phyloP scores from a whole-genome alignment of 2,797 vertebrate species.

The Pangasius djambal region DNA sequence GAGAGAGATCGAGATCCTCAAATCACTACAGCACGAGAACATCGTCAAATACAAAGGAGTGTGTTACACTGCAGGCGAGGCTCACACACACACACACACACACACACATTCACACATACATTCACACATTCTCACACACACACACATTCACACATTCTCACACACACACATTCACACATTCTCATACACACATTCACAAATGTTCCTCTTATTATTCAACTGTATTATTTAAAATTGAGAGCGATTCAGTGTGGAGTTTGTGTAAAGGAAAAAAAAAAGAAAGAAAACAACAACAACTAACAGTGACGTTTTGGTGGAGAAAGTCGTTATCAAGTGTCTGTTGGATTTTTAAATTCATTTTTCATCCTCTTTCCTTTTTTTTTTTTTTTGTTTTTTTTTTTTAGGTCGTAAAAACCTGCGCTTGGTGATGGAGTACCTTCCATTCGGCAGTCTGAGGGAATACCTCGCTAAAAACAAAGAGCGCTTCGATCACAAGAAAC shows the following conservation, averaged over 20 bases:
- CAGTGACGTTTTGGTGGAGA: too few relatives aligned
- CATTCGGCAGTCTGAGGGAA: conserved; percentile 94
- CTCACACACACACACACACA: neutral
- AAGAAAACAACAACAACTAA: neutral
- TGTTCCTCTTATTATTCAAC: too few relatives aligned
- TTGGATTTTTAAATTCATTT: neutral
- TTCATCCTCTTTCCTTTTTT: neutral
- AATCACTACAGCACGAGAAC: conserved; percentile 96
- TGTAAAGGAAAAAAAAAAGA: too few relatives aligned
- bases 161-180: too few relatives aligned
- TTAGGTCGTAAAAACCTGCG: conserved; percentile 88
- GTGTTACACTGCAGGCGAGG: conserved; percentile 92
- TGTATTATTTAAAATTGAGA: neutral
- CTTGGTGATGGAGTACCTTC: conserved; percentile 97
- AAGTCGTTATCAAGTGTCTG: neutral
- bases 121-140: neutral
- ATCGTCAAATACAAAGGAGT: conserved; percentile 98
- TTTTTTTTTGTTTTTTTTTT: neutral
- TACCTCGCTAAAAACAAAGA: conserved; percentile 95
- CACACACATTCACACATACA: neutral
- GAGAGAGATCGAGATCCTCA: conserved; percentile 96
- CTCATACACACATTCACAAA: too few relatives aligned
- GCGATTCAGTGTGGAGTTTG: neutral
- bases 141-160: too few relatives aligned
- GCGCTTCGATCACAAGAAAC: conserved; percentile 88